Evolutionary conservation across 2,888 invertebrate species (phyloP).

Genomic region (Branchipolynoe longqiensis): DNA sequence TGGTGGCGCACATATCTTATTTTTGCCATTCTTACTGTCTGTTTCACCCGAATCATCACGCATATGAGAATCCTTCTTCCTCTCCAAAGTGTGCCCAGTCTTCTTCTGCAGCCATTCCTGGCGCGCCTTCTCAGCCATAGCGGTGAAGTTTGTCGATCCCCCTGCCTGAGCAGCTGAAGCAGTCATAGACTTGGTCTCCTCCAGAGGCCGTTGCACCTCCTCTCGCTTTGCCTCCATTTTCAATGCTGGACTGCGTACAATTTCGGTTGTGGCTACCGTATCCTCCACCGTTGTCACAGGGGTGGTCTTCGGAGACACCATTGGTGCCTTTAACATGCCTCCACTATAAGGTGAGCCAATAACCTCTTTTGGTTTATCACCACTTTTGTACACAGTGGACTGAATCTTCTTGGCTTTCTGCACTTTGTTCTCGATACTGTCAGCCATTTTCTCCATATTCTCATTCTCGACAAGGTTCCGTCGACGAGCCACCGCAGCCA

Average conservation of each 20-base stretch:
- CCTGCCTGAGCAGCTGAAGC: not conserved
- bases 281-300: not conserved
- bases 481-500: conserved; percentile 78
- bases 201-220: conserved; percentile 31
- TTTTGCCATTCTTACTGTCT: conserved; percentile 11
- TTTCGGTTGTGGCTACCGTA: not conserved
- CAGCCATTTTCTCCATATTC: conserved; percentile 72
- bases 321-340: conserved; percentile 28
- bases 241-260: not conserved
- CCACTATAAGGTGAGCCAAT: not conserved
- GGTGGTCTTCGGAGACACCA: conserved; percentile 10
- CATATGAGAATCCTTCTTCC: conserved; percentile 15
- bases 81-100: conserved; percentile 57
- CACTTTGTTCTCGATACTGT: conserved; percentile 76
- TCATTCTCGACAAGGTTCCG: conserved; percentile 73
- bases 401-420: conserved; percentile 78
- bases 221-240: conserved; percentile 43
- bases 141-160: conserved; percentile 70
- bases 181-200: not conserved
- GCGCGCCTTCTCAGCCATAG: conserved; percentile 76
- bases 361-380: conserved; percentile 60
- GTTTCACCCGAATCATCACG: not conserved
- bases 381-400: conserved; percentile 67
- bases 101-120: conserved; percentile 75
- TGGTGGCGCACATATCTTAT: not conserved